Base-by-base conservation (phyloP, 2,797 vertebrate genomes). In the Thalassophryne amazonica region DNA sequence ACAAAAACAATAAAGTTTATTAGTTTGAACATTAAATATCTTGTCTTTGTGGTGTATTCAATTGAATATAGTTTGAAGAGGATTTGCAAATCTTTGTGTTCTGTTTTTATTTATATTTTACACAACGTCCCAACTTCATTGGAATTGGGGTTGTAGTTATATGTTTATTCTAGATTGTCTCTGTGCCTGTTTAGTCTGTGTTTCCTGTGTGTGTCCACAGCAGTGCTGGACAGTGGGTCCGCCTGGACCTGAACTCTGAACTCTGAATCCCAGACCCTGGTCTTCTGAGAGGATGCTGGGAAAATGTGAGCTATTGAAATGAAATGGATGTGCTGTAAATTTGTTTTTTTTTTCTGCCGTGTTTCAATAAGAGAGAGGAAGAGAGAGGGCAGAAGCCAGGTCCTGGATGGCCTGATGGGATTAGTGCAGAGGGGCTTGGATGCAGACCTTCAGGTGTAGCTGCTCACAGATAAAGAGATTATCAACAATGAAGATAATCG, bases 391-490 rank as follows among this genome's bases (percentile, higher is more conserved):
- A 80, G 40, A 64, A 40, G 68, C 36, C 47, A 24, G 18, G 45
- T 69, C 47, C 48, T 81, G 60, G 7, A 1, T 15, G 65, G 64
- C 64, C 74, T 83, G 78, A 88, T 86, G 59, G 76, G 86, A 93
- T 93, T 90, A 89, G 55, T 71, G 45, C 25, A 73, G 78, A 78
- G 64, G 66, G 69, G 71, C 61, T 56, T 49, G 62, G 72, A 60
- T 61, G 61, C 61, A 69, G 70, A 83, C 56, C 84, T 85, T 77
- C 79, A 84, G 80, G 80, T 87, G 71, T 78, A 83, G 81, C 60
- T 52, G 76, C 80, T 91, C 64, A 74, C 69, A 55, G 54, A 76
- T 93, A 93, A 94, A 91, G 76, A 92, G 92, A 93, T 94, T 92
- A 93, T 81, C 46, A 81, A 77, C 75, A 87, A 84, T 85, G 79